These are phyloP conservation scores for Anguilla marmorata DNA, from an alignment of 2,797 vertebrate genomes.

Conservation along the genomic window DNA sequence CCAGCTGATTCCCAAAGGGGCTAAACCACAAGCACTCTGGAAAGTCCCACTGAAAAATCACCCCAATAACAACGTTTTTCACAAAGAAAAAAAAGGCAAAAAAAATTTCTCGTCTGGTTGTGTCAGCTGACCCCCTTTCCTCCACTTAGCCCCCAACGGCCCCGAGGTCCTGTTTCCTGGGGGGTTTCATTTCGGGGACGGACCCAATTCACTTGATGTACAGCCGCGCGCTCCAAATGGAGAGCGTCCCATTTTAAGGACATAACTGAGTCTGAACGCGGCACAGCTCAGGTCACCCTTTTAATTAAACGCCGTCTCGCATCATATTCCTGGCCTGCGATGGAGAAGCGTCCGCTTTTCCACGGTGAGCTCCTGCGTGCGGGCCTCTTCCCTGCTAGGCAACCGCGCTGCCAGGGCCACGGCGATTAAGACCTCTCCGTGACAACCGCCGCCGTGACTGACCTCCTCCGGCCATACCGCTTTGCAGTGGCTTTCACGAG, in stretches of 20 bases:
- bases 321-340: conserved; percentile 13
- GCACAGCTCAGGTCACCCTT: conserved; percentile 60
- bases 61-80: neutral
- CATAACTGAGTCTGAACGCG: conserved; percentile 65
- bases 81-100: neutral
- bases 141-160: neutral
- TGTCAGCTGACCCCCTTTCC: neutral
- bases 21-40: neutral
- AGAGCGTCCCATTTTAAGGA: conserved; percentile 54
- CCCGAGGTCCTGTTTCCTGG: neutral
- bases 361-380: neutral
- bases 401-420: neutral
- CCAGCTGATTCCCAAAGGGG: neutral
- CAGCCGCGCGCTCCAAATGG: conserved; percentile 65
- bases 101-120: neutral
- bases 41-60: neutral
- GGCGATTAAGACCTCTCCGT: conserved; percentile 6
- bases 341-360: neutral
- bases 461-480: conserved; percentile 2
- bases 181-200: conserved; percentile 44
- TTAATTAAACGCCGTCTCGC: conserved; percentile 48
- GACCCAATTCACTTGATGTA: conserved; percentile 63
- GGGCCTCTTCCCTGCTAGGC: neutral
- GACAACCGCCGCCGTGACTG: neutral
- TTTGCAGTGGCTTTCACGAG: neutral